Evolutionary conservation across 2,888 invertebrate species (phyloP), one percentile per base, ranked within the genome.

Genomic region (Cylloceria caligata): DNA sequence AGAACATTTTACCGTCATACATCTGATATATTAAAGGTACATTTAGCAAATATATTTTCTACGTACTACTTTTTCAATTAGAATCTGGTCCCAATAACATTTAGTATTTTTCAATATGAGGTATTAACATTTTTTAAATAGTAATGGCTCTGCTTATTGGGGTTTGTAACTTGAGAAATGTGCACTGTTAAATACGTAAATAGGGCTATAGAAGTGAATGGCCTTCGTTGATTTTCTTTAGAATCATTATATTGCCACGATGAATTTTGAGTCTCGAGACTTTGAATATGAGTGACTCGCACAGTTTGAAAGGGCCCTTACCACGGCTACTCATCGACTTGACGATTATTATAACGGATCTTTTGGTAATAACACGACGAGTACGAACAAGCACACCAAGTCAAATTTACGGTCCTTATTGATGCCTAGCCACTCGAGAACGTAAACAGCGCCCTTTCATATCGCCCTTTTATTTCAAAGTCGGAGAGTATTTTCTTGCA

Each of bases 381-480:
- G 67, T 16, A 49, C 55, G 27, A 47, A 57, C 57, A 71, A 65
- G 55, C 27, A 45, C 13, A 39, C 36, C 39, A 19, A 21, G 30
- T 57, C 52, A 74, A 64, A 81, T 78, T 81, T 74, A 78, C 62
- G 76, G 67, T 24, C 52, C 72, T 68, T 62, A 52, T 45, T 68
- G 68, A 65, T 24, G 11, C 27, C 19, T 13, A 24, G 36, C 67
- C 73, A 77, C 77, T 77, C 47, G 64, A 81, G 52, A 77, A 57
- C 49, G 45, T 64, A 77, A 81, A 77, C 77, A 74, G 49, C 71
- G 73, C 73, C 55, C 62, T 77, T 81, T 68, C 69, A 55, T 68
- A 67, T 65, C 60, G 45, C 72, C 75, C 55, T 69, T 67, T 73
- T 62, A 71, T 73, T 75, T 78, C 67, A 34, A 39, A 24, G 24